phyloP scores from a whole-genome alignment of 2,888 invertebrate species.

The Tetrapedia diversipes region DNA sequence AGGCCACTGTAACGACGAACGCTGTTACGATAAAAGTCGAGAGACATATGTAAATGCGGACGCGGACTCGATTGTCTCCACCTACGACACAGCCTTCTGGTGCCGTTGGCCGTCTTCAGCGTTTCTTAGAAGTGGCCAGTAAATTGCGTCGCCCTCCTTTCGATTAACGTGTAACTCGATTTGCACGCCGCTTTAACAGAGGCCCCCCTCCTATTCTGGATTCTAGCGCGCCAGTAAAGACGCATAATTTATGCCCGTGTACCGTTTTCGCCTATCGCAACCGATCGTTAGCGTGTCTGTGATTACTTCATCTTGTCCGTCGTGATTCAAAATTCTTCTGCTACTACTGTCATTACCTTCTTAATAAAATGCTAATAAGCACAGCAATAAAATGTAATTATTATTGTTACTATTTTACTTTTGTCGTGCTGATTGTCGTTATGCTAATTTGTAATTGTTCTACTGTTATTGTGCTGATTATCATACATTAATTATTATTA shows the following conservation, averaged over 20 bases:
- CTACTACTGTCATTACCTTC: too few relatives aligned
- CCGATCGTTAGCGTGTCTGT: background rate
- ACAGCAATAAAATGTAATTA: too few relatives aligned
- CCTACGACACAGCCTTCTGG: conserved; percentile 52
- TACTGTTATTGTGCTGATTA: too few relatives aligned
- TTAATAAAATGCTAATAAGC: too few relatives aligned
- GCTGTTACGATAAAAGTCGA: conserved; percentile 36
- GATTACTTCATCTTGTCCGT: background rate
- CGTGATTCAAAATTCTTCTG: background rate
- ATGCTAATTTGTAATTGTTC: too few relatives aligned
- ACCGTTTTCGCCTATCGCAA: background rate
- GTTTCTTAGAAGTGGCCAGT: conserved; percentile 50
- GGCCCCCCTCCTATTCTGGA: background rate
- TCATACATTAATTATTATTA: too few relatives aligned
- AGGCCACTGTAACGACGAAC: conserved; percentile 36
- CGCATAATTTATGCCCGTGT: conserved; percentile 23
- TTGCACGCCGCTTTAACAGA: conserved; percentile 34
- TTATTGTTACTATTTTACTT: too few relatives aligned
- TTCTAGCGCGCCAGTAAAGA: conserved; percentile 23
- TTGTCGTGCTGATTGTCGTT: too few relatives aligned
- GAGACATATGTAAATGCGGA: conserved; percentile 49
- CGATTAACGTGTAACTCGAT: conserved; percentile 60
- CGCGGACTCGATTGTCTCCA: conserved; percentile 58
- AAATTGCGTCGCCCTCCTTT: conserved; percentile 61
- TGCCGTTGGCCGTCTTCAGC: conserved; percentile 51